Percentiles rank a stretch among this genome's conserved stretches.
These are phyloP conservation scores for Drosophila varians DNA, from an alignment of 1,140 invertebrate species.

Conservation along the genomic window DNA sequence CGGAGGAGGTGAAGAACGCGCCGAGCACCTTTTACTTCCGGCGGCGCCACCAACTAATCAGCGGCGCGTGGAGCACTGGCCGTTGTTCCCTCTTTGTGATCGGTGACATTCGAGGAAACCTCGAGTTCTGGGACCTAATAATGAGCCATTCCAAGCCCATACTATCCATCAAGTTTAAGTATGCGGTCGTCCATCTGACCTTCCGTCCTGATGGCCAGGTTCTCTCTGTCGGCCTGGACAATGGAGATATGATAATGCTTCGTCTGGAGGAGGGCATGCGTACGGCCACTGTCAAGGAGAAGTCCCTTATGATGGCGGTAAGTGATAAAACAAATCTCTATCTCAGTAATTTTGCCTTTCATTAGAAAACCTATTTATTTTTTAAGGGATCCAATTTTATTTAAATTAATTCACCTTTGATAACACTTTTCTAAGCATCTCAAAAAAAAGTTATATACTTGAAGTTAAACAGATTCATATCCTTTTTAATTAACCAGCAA, in stretches of 20 bases:
- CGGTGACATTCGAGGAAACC: slow-evolving; percentile 90
- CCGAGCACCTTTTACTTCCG: slow-evolving; percentile 94
- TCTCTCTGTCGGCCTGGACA: slow-evolving; percentile 90
- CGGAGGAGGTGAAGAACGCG: slow-evolving; percentile 93
- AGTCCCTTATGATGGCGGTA: slow-evolving; percentile 87
- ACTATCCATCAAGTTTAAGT: slow-evolving; percentile 84
- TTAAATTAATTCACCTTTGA: too few relatives aligned
- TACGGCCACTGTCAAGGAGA: slow-evolving; percentile 90
- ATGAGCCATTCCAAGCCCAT: slow-evolving; percentile 91
- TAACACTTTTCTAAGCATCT: too few relatives aligned
- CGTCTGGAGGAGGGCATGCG: slow-evolving; percentile 92
- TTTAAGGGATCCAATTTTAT: too few relatives aligned
- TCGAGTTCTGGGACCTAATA: slow-evolving; percentile 95
- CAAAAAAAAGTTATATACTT: too few relatives aligned
- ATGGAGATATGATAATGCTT: slow-evolving; percentile 90
- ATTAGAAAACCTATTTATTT: too few relatives aligned
- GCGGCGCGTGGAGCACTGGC: slow-evolving; percentile 92
- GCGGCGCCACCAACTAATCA: slow-evolving; percentile 87
- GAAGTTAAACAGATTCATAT: too few relatives aligned
- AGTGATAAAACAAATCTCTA: neutral
- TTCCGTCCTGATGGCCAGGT: slow-evolving; percentile 87
- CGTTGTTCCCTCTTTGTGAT: slow-evolving; percentile 94
- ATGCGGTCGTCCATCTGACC: slow-evolving; percentile 84
- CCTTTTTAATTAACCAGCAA: too few relatives aligned
- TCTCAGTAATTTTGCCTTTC: too few relatives aligned